Base-by-base conservation (phyloP, 2,113 vertebrate species). In the Galbula dea region DNA sequence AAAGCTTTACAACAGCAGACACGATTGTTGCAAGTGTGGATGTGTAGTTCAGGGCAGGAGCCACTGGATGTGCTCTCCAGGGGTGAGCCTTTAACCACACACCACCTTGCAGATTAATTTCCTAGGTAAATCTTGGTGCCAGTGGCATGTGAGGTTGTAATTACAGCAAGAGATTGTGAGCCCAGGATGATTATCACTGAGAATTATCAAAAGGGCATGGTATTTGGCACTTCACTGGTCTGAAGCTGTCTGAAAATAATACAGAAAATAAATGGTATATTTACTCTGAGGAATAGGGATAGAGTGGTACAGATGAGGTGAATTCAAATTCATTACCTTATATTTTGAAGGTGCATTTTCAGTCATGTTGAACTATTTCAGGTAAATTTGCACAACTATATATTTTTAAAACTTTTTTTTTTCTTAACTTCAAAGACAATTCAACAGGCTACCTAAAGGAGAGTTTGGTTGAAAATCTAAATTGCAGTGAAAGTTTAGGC, bases 61-160 rank as follows among this genome's bases (percentile, higher is more conserved):
- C 27, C 39, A 5, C 39, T 6, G 27, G 10, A 39, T 0, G 0
- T 14, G 59, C 10, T 24, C 5, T 16, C 27, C 30, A 5, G 2
- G 0, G 0, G 1, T 6, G 29, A 58, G 9, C 32, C 10, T 29
- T 59, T 75, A 37, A 6, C 15, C 48, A 11, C 5, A 4, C 37
- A 41, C 12, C 20, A 34, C 23, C 9, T 27, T 29, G 30, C 41
- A 43, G 59, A 11, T 6, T 1, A 3, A 2, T 37, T 37, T 51
- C 49, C 5, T 15, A 8, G 20, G 29, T 24, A 2, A 9, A 51
- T 32, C 45, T 66, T 4, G 0, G 0, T 37, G 22, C 29, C 43
- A 22, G 30, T 2, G 32, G 2, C 1, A 2, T 24, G 43, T 37
- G 23, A 46, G 11, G 16, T 32, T 27, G 10, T 11, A 32, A 13